Evolutionary conservation across 2,797 vertebrate genomes (phyloP), one percentile per base, ranked within the genome.

Genomic region (Clarias platycephalus): DNA sequence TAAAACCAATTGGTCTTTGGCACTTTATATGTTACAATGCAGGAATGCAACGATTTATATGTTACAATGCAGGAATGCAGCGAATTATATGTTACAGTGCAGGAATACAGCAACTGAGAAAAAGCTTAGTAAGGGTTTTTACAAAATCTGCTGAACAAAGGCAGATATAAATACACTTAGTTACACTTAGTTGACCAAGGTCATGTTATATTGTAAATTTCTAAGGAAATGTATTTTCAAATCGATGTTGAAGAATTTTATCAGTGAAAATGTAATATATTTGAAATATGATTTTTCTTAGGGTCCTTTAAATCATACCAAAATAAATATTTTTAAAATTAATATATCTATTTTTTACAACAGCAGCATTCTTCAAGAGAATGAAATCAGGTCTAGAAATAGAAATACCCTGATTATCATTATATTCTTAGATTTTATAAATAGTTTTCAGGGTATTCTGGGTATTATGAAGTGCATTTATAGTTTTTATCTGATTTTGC

Each of bases 11-110:
- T n/a, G 78, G 4, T 18, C 1, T 71, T 72, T 71, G 34, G 77
- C 77, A 84, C 78, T 80, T 84, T 80, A 76, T 64, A 55, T n/a
- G 24, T 80, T 34, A 31, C 37, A 37, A 49, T 49, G 10, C 13
- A 40, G 18, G 20, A 70, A 49, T 28, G 24, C n/a, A 22, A 53
- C 13, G 24, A 31, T 20, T 55, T 80, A 76, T 64, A 53, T 24
- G 24, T 79, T n/a, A 31, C 37, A 26, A 1, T 49, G 44, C 13
- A 40, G n/a, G 20, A 70, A 49, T 31, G 24, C n/a, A 22, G 63
- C 26, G n/a, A 18, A 31, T 13, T 57, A 12, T 34, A 55, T 22
- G 24, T 79, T n/a, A 31, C 37, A 26, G 8, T 49, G 44, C 13
- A 40, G n/a, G 20, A 70, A 49, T 31, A 18, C n/a, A 22, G 63